These are phyloP conservation scores for Gastracanthus pulcherrimus DNA, from an alignment of 2,888 invertebrate genomes.

Conservation along the genomic window DNA sequence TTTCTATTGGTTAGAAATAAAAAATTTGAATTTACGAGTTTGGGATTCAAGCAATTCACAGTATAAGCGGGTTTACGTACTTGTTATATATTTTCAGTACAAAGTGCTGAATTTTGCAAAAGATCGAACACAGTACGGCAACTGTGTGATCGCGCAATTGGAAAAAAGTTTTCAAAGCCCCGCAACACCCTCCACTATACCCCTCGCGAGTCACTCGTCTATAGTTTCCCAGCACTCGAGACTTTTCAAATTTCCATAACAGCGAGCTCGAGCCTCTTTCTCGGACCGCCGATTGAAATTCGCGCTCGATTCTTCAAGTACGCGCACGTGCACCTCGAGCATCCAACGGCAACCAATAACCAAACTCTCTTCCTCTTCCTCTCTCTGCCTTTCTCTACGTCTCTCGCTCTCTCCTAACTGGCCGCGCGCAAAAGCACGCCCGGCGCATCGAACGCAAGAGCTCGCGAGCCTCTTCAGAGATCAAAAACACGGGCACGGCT, in stretches of 20 bases:
- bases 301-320: neutral
- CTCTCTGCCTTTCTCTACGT: too few species aligned
- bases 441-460: too few species aligned
- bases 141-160: neutral
- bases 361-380: too few species aligned
- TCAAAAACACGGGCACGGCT: conserved; percentile 41
- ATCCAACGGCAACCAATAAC: too few species aligned
- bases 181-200: neutral
- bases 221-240: conserved; percentile 7
- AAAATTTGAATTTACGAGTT: too few species aligned
- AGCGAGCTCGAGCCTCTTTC: neutral
- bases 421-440: neutral
- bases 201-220: neutral
- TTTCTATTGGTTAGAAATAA: too few species aligned
- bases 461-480: conserved; percentile 36
- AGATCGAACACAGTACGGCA: too few species aligned
- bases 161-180: neutral
- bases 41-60: too few species aligned
- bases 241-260: neutral
- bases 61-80: too few species aligned
- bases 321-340: neutral
- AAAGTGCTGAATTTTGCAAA: too few species aligned
- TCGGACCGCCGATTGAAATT: neutral
- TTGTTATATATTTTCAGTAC: too few species aligned
- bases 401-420: neutral